These are phyloP conservation scores for Hirundo rustica DNA, from an alignment of 2,797 vertebrate species.

Conservation along the genomic window DNA sequence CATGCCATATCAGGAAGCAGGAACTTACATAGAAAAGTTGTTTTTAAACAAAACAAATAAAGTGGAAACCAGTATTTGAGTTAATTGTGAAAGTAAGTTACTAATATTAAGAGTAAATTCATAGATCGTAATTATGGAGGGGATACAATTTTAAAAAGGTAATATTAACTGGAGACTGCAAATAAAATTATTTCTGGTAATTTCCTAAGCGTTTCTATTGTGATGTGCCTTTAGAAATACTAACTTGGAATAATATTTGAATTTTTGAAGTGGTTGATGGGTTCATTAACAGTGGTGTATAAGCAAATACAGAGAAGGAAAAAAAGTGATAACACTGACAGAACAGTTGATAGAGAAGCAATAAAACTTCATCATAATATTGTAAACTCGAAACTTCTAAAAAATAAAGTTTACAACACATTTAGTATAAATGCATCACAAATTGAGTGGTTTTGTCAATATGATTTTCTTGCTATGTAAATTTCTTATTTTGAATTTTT, in stretches of 20 bases:
- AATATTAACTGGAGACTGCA: neutral
- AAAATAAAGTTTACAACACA: neutral
- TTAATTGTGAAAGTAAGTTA: neutral
- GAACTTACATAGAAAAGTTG: neutral
- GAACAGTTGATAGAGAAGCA: neutral
- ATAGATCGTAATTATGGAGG: neutral
- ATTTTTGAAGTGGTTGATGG: neutral
- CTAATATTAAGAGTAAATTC: neutral
- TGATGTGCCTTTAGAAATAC: neutral
- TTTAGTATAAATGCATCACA: neutral
- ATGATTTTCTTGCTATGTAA: neutral
- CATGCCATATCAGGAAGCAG: neutral
- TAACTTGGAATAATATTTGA: neutral
- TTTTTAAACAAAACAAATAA: neutral
- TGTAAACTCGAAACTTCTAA: neutral
- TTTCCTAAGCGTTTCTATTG: rapidly evolving
- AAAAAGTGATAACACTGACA: neutral
- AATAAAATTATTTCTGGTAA: neutral
- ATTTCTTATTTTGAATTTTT: neutral
- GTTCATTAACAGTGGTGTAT: neutral
- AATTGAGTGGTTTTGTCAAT: neutral
- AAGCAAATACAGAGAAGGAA: neutral
- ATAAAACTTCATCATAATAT: neutral
- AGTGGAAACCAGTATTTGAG: neutral
- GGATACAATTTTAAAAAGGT: rapidly evolving